Percentiles rank a stretch among this genome's conserved stretches.
phyloP scores from a whole-genome alignment of 2,888 invertebrate genomes.

The Synanthedon andrenaeformis region DNA sequence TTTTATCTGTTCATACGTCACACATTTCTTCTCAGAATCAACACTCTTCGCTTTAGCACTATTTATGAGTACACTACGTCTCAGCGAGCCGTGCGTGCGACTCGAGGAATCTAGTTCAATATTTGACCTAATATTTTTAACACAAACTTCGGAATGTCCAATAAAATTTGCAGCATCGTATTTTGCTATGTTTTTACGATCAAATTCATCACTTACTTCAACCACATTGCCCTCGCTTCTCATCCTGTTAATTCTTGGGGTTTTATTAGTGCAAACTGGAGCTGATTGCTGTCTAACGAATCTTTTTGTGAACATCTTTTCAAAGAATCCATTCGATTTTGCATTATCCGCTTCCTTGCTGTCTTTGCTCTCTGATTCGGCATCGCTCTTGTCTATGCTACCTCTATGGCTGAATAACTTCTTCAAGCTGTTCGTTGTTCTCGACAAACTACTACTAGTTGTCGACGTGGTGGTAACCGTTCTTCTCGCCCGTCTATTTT shows the following conservation, averaged over 20 bases:
- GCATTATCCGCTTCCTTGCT: slow-evolving; percentile 28
- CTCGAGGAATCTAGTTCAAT: slow-evolving; percentile 29
- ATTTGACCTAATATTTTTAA: slow-evolving; percentile 36
- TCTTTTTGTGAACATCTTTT: slow-evolving; percentile 43
- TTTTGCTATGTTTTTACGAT: slow-evolving; percentile 13
- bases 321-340: slow-evolving; percentile 34
- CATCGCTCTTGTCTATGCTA: slow-evolving; percentile 50
- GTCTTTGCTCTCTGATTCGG: slow-evolving; percentile 30
- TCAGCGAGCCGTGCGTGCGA: slow-evolving; percentile 47
- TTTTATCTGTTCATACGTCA: slow-evolving; percentile 47
- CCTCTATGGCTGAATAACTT: slow-evolving; percentile 59
- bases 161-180: slow-evolving; percentile 31
- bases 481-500: slow-evolving; percentile 50
- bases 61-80: slow-evolving; percentile 63
- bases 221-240: slow-evolving; percentile 47
- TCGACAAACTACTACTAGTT: slow-evolving; percentile 71
- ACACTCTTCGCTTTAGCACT: slow-evolving; percentile 54
- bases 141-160: slow-evolving; percentile 44
- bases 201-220: slow-evolving; percentile 28
- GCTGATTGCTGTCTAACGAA: slow-evolving; percentile 58
- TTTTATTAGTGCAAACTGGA: slow-evolving; percentile 40
- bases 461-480: slow-evolving; percentile 73
- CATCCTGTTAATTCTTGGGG: slow-evolving; percentile 47
- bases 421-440: slow-evolving; percentile 70
- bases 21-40: slow-evolving; percentile 43